Evolutionary conservation across 1,140 invertebrate genomes (phyloP).

Genomic region (Drosophila setifemur): DNA sequence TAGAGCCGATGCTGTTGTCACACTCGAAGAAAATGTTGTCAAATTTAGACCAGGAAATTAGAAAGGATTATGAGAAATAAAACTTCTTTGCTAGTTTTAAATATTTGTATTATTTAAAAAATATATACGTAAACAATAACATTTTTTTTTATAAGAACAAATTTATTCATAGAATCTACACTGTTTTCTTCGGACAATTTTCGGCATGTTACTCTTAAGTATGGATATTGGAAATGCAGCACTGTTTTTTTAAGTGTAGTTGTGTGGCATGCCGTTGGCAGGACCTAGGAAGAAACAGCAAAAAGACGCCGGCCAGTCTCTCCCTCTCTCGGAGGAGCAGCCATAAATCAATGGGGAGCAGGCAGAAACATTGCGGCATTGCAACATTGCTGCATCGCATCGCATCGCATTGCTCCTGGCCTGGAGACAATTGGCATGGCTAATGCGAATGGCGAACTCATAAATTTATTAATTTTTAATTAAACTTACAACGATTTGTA

Average conservation of each 20-base stretch:
- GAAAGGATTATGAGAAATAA: too few relatives aligned
- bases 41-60: too few relatives aligned
- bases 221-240: too few relatives aligned
- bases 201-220: too few relatives aligned
- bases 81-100: background rate
- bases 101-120: background rate
- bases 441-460: slow-evolving; percentile 76
- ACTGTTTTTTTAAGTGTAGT: background rate
- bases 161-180: too few relatives aligned
- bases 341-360: slow-evolving; percentile 46
- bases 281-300: background rate
- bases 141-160: too few relatives aligned
- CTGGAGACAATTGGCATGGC: slow-evolving; percentile 77
- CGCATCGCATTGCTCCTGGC: slow-evolving; percentile 43
- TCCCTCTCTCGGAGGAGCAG: slow-evolving; percentile 34
- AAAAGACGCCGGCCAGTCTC: slow-evolving; percentile 40
- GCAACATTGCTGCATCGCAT: slow-evolving; percentile 19
- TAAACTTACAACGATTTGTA: slow-evolving; percentile 79
- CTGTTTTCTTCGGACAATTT: too few relatives aligned
- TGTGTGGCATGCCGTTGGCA: background rate
- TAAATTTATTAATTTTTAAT: slow-evolving; percentile 81
- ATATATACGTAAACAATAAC: too few relatives aligned
- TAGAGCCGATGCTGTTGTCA: background rate
- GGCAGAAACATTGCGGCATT: slow-evolving; percentile 14
- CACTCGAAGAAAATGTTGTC: background rate